Evolutionary conservation across 1,140 invertebrate genomes (phyloP), one percentile per base, ranked within the genome.

Genomic region (Macrotrachela quadricornifera): DNA sequence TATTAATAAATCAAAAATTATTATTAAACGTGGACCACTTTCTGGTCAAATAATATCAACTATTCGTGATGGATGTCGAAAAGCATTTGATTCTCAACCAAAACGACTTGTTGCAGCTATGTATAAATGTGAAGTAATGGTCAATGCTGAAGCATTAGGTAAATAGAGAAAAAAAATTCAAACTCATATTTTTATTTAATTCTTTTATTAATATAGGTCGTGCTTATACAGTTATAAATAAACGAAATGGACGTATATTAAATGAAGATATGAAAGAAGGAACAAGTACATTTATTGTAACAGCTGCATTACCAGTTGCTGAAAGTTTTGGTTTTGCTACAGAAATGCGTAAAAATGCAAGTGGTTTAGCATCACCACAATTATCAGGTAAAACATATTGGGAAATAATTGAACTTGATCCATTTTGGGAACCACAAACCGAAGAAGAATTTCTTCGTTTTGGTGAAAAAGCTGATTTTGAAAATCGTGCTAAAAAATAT

Each of bases 331-430:
- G 83, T 54, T 85, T 97, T 68, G 82, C 84, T 9, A 80, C 85
- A 47, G 65, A 69, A 42, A 78, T 96, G 55, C 63, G 77, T 16
- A 92, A 86, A 62, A 82, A 87, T 69, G 96, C 90, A 36, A 94
- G 86, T 57, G 92, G 92, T 21, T 44, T 92, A 51, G 91, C 91
- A 9, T 82, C 80, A 68, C 88, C 90, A 12, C 90, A 94, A 68
- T 76, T 97, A 53, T 76, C 85, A 57, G 97, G 96, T 73, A 30
- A 8, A 30, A 90, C 84, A 64, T 87, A 94, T 68, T 99, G 90
- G 84, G 86, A 96, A 79, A 83, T 84, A 70, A 80, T 96, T 57
- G 85, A 95, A 63, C 80, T 90, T 54, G 90, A 96, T 77, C 92
- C 92, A 17, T 95, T 82, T 68, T 96, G 88, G 86, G 79, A 81